Evolutionary conservation across 2,888 invertebrate genomes (phyloP).

Genomic region (Melinaea menophilus): DNA sequence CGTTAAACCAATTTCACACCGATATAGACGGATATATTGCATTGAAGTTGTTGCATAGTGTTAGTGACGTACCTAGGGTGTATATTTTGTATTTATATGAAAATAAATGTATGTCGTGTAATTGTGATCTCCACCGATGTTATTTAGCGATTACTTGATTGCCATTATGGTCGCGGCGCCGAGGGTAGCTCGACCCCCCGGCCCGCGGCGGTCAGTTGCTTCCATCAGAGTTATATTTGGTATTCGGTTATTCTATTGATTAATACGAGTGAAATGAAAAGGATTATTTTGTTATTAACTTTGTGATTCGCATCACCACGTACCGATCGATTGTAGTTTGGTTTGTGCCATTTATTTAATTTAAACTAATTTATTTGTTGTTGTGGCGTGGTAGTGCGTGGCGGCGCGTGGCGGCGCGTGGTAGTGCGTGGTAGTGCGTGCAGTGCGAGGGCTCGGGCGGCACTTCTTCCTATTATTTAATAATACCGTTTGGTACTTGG

Average conservation of each 20-base stretch:
- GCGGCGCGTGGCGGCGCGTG: slow-evolving; percentile 38
- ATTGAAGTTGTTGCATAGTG: slow-evolving; percentile 68
- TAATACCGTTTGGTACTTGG: slow-evolving; percentile 69
- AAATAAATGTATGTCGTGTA: slow-evolving; percentile 68
- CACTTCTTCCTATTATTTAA: slow-evolving; percentile 63
- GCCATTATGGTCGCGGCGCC: slow-evolving; percentile 71
- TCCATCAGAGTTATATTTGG: slow-evolving; percentile 69
- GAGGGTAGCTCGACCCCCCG: slow-evolving; percentile 53
- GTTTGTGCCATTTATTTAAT: slow-evolving; percentile 77
- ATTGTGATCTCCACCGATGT: slow-evolving; percentile 78
- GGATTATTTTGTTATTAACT: slow-evolving; percentile 54
- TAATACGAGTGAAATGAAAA: slow-evolving; percentile 54
- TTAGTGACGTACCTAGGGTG: slow-evolving; percentile 67
- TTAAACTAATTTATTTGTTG: slow-evolving; percentile 67
- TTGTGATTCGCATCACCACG: slow-evolving; percentile 61
- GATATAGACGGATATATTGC: slow-evolving; percentile 72
- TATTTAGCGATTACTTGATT: slow-evolving; percentile 74
- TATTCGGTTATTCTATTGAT: slow-evolving; percentile 56
- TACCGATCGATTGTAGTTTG: slow-evolving; percentile 67
- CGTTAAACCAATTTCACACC: slow-evolving; percentile 69
- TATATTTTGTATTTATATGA: slow-evolving; percentile 76
- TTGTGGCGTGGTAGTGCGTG: slow-evolving; percentile 40
- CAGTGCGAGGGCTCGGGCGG: slow-evolving; percentile 41
- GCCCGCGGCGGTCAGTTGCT: slow-evolving; percentile 65
- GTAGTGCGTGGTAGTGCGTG: slow-evolving; percentile 39